These are phyloP conservation scores for Meghimatium bilineatum DNA, from an alignment of 2,888 invertebrate genomes.

Conservation along the genomic window DNA sequence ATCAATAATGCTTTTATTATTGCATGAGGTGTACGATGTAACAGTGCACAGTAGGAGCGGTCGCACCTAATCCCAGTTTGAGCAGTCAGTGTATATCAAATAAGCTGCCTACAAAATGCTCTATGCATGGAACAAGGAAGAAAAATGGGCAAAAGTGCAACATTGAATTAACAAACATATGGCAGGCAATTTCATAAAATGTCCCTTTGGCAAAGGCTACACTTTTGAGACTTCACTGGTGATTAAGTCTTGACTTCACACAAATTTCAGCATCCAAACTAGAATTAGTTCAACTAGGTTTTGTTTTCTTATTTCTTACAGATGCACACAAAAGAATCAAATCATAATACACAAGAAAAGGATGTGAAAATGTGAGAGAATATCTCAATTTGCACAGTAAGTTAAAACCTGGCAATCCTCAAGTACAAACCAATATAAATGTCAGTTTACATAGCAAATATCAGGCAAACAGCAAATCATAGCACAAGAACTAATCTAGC, in stretches of 20 bases:
- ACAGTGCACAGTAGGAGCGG: conserved; percentile 21
- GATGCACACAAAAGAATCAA: background rate
- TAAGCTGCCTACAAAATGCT: conserved; percentile 47
- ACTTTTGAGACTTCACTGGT: no score
- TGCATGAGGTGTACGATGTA: conserved; percentile 31
- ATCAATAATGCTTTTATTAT: conserved; percentile 40
- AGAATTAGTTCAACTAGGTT: background rate
- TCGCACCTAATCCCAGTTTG: conserved; percentile 24
- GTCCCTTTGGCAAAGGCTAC: no score
- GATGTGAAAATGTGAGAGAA: background rate
- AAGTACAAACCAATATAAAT: background rate
- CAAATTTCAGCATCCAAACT: background rate
- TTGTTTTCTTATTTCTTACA: background rate
- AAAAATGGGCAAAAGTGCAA: conserved; percentile 17
- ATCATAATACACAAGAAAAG: background rate
- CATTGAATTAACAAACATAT: conserved; percentile 1
- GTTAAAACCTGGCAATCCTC: background rate
- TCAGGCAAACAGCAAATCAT: background rate
- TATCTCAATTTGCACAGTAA: background rate
- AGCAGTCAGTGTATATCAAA: conserved; percentile 36
- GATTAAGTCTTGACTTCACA: no score
- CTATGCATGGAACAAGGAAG: conserved; percentile 30
- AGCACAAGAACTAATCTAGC: background rate
- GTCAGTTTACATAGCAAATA: background rate
- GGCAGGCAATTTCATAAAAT: background rate